A percentile compares a stretch with the other conserved stretches of the same genome.
phyloP scores from a whole-genome alignment of 1,140 invertebrate species.

The Aphelinus atriplicis region DNA sequence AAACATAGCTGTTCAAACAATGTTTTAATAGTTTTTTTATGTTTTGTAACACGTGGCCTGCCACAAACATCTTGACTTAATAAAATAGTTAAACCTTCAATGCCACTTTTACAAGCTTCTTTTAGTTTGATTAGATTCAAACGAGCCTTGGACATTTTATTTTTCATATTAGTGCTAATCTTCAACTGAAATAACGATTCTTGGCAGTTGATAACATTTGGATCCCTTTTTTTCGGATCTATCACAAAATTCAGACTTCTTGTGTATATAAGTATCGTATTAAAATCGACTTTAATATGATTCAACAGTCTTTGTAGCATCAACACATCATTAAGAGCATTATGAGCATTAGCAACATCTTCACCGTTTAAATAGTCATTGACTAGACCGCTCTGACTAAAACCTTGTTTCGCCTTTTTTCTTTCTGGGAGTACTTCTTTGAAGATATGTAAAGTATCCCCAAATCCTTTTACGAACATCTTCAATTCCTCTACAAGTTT shows the following conservation, averaged over 20 bases:
- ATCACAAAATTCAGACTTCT: slow-evolving; percentile 4
- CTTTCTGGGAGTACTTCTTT: slow-evolving; percentile 25
- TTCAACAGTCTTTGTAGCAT: slow-evolving; percentile 31
- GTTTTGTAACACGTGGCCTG: slow-evolving; percentile 7
- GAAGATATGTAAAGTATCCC: slow-evolving; percentile 33
- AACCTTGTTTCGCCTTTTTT: slow-evolving; percentile 28
- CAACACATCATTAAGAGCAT: slow-evolving; percentile 36
- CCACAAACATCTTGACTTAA: slow-evolving; percentile 25
- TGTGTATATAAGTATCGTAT: not conserved
- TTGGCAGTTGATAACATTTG: not conserved
- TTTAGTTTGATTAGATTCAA: slow-evolving; percentile 19
- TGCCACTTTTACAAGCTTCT: slow-evolving; percentile 21
- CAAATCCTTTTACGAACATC: slow-evolving; percentile 35
- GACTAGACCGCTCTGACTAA: slow-evolving; percentile 24
- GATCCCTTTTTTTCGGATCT: not conserved
- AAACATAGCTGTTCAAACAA: no score
- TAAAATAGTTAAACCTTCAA: slow-evolving; percentile 23
- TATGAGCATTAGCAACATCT: slow-evolving; percentile 27
- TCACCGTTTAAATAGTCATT: slow-evolving; percentile 27
- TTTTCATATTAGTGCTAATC: slow-evolving; percentile 28
- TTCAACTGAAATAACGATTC: slow-evolving; percentile 19
- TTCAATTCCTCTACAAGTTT: slow-evolving; percentile 24
- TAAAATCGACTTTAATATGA: not conserved
- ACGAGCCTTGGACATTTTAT: slow-evolving; percentile 29
- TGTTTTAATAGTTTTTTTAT: not conserved